phyloP scores from a whole-genome alignment of 2,113 vertebrate species.

The Stercorarius parasiticus region DNA sequence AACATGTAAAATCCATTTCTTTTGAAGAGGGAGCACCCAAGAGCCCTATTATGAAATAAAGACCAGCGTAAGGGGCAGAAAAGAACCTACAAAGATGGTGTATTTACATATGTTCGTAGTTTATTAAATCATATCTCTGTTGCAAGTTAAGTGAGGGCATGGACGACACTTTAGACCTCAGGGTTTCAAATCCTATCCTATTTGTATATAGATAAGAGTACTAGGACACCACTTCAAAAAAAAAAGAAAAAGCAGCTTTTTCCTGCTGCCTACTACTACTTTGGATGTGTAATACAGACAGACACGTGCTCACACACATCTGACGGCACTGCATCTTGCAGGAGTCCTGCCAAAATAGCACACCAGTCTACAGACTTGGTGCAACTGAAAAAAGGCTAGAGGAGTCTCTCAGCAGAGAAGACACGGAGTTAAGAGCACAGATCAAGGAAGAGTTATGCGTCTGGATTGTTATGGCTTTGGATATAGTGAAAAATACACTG shows the following conservation, averaged over 20 bases:
- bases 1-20: neutral
- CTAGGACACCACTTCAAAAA: neutral
- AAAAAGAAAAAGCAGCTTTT: neutral
- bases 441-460: neutral
- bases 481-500: neutral
- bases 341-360: neutral
- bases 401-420: neutral
- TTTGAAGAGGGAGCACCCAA: neutral
- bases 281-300: neutral
- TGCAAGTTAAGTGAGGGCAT: neutral
- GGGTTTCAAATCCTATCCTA: neutral
- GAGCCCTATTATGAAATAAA: neutral
- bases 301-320: fast-evolving
- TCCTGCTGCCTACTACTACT: neutral
- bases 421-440: neutral
- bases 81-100: neutral
- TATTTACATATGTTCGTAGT: neutral
- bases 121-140: neutral
- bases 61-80: neutral
- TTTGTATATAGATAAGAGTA: neutral
- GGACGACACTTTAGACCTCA: neutral
- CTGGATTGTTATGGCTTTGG: neutral
- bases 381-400: neutral
- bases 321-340: neutral
- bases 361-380: neutral